Conservation (phyloP, 2,797 vertebrate genomes). For the Gymnothorax javanicus region DNA sequence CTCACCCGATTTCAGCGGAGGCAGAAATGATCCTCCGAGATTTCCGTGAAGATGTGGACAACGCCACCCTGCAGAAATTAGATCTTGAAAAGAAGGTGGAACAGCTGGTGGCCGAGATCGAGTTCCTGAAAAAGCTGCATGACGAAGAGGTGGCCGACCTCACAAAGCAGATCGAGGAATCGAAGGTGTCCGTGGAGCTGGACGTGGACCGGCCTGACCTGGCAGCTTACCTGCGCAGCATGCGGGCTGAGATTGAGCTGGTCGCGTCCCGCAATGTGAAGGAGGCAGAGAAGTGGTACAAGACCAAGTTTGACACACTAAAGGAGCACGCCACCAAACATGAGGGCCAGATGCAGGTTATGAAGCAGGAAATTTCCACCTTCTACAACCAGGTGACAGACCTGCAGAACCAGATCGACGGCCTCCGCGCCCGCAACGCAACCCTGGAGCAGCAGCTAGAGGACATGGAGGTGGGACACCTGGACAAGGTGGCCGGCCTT, state of each 20-base stretch:
- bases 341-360: conserved; percentile 71
- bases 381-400: conserved; percentile 73
- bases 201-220: conserved; percentile 70
- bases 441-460: conserved; percentile 78
- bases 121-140: conserved; percentile 77
- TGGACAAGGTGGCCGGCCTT: conserved; percentile 68
- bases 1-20: conserved; percentile 57
- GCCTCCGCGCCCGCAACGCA: conserved; percentile 68
- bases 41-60: conserved; percentile 80
- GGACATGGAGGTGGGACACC: conserved; percentile 75
- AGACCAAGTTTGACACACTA: conserved; percentile 77
- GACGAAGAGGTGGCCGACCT: conserved; percentile 77
- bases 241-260: conserved; percentile 74
- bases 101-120: conserved; percentile 71
- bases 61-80: conserved; percentile 77
- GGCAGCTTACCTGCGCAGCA: conserved; percentile 69
- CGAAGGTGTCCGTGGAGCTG: conserved; percentile 70
- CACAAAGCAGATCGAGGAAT: conserved; percentile 76
- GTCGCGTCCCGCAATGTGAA: conserved; percentile 76
- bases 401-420: conserved; percentile 78
- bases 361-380: conserved; percentile 76
- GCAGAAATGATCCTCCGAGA: conserved; percentile 78
- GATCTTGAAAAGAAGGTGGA: conserved; percentile 74
- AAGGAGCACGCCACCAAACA: conserved; percentile 75
- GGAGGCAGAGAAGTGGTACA: conserved; percentile 85